phyloP scores from a whole-genome alignment of 2,797 vertebrate species.

The Choloepus didactylus region DNA sequence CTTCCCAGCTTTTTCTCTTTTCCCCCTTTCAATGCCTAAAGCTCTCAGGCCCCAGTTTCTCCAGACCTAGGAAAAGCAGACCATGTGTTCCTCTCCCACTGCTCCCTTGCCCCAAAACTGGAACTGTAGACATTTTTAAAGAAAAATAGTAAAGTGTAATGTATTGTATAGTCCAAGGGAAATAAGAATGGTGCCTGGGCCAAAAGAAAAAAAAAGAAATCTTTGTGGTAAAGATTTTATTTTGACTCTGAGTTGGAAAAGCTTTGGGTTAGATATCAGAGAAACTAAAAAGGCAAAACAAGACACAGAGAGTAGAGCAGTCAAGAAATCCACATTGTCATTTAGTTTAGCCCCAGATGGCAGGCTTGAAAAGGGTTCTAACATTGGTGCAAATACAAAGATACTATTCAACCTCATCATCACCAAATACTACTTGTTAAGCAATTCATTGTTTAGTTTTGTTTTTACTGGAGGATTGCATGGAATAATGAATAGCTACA shows the following conservation, averaged over 20 bases:
- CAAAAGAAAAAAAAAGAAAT: neutral
- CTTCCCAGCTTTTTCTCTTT: neutral
- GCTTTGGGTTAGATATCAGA: neutral
- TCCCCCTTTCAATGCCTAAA: neutral
- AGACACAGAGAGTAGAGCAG: neutral
- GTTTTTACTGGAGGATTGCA: slow-evolving; percentile 29
- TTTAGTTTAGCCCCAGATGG: slow-evolving; percentile 49
- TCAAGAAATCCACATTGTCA: slow-evolving; percentile 42
- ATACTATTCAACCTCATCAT: slow-evolving; percentile 56
- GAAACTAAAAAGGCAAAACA: slow-evolving; percentile 29
- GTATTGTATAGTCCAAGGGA: neutral
- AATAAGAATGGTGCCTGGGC: neutral
- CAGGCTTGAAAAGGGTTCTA: slow-evolving; percentile 44
- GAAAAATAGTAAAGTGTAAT: neutral
- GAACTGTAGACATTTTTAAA: slow-evolving; percentile 28
- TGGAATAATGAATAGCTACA: slow-evolving; percentile 51
- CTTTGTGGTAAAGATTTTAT: slow-evolving; percentile 35
- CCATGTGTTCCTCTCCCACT: neutral
- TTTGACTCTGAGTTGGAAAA: slow-evolving; percentile 44
- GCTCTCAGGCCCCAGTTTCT: neutral
- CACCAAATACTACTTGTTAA: slow-evolving; percentile 17
- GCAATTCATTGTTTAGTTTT: slow-evolving; percentile 67
- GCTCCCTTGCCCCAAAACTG: neutral
- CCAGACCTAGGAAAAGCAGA: neutral
- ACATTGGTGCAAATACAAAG: slow-evolving; percentile 58